Percentiles rank a stretch among this genome's conserved stretches.
These are phyloP conservation scores for Alitta virens DNA, from an alignment of 2,888 invertebrate genomes.

Conservation along the genomic window DNA sequence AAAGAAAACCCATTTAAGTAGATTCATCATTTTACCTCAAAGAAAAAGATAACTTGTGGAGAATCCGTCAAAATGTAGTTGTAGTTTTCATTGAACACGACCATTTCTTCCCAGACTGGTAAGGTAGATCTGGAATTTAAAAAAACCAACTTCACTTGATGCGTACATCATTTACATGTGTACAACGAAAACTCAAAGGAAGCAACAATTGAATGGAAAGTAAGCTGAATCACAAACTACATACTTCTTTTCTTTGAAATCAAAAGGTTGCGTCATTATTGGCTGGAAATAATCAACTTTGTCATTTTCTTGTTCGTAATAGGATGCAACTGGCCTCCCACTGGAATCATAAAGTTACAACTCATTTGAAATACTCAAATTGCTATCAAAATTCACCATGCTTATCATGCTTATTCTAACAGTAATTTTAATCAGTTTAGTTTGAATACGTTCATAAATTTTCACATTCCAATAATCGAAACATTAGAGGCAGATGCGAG, in stretches of 20 bases:
- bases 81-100: slow-evolving; percentile 66
- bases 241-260: slow-evolving; percentile 63
- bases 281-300: slow-evolving; percentile 62
- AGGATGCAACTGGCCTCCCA: slow-evolving; percentile 58
- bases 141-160: too few species aligned
- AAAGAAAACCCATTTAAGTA: neutral
- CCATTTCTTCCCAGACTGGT: slow-evolving; percentile 68
- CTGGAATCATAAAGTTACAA: slow-evolving; percentile 33
- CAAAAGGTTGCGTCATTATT: slow-evolving; percentile 65
- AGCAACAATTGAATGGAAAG: too few species aligned
- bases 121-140: slow-evolving; percentile 46
- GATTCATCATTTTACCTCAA: slow-evolving; percentile 56
- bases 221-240: slow-evolving; percentile 12
- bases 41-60: slow-evolving; percentile 59
- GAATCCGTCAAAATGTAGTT: slow-evolving; percentile 56
- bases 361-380: neutral
- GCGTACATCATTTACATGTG: too few species aligned
- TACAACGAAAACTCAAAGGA: too few species aligned
- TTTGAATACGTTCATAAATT: too few species aligned
- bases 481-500: too few species aligned
- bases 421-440: too few species aligned
- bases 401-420: too few species aligned
- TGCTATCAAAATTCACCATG: neutral
- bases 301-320: slow-evolving; percentile 57
- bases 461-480: too few species aligned